Conservation (phyloP, 1,140 invertebrate species). For the Eumeta japonica region DNA sequence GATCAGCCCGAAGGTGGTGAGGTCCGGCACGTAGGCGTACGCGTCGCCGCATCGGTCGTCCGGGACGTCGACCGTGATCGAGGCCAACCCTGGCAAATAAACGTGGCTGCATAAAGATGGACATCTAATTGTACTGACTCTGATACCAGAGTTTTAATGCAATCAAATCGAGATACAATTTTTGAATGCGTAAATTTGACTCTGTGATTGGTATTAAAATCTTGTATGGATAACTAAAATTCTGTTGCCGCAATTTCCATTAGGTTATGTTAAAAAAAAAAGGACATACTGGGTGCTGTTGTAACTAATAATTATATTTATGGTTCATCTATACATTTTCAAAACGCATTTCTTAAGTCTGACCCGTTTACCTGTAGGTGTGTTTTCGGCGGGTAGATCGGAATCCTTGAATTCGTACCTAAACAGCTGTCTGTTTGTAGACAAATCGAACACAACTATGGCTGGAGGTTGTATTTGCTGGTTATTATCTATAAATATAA, state of each 20-base stretch:
- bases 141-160: conserved; percentile 36
- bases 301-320: background rate
- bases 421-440: conserved; percentile 43
- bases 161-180: conserved; percentile 32
- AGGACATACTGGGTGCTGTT: background rate
- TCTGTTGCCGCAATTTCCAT: too few relatives aligned
- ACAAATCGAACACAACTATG: conserved; percentile 68
- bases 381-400: conserved; percentile 28
- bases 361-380: conserved; percentile 27
- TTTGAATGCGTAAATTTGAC: background rate
- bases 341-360: background rate
- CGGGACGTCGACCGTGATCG: conserved; percentile 65
- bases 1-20: conserved; percentile 65
- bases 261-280: background rate
- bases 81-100: conserved; percentile 58
- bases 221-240: background rate
- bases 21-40: conserved; percentile 71
- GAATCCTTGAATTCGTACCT: conserved; percentile 26
- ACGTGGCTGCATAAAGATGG: background rate
- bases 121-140: background rate
- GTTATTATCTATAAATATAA: conserved; percentile 50
- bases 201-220: background rate
- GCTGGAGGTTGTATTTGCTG: conserved; percentile 60
- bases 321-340: background rate
- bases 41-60: conserved; percentile 62